Percentiles rank a stretch among this genome's conserved stretches.
Evolutionary conservation across 1,140 invertebrate genomes (phyloP).

Genomic region (Aphelenchoides fujianensis): DNA sequence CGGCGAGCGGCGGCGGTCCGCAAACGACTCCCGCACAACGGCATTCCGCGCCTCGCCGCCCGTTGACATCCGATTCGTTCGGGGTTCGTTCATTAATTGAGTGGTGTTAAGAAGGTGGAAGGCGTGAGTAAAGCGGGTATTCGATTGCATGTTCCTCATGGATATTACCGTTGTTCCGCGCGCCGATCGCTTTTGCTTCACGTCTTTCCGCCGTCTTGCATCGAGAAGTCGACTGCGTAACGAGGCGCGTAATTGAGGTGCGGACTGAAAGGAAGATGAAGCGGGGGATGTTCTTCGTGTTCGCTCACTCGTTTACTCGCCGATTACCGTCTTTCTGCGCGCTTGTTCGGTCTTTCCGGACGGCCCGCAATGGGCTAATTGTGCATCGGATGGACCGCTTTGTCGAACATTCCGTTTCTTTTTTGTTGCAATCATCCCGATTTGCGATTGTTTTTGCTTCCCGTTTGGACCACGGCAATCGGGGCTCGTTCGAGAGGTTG

Average conservation of each 20-base stretch:
- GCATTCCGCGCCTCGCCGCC: too few relatives aligned
- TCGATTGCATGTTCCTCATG: too few relatives aligned
- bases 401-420: constrained; percentile 1
- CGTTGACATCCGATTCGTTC: background rate
- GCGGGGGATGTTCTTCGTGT: background rate
- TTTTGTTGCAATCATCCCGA: too few relatives aligned
- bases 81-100: background rate
- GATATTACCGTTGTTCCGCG: too few relatives aligned
- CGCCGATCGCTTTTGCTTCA: background rate
- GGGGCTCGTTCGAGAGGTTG: too few relatives aligned
- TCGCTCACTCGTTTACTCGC: background rate
- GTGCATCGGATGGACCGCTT: background rate
- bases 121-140: too few relatives aligned
- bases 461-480: background rate
- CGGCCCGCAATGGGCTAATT: background rate
- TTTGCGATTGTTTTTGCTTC: too few relatives aligned
- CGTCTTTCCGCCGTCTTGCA: background rate
- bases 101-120: too few relatives aligned
- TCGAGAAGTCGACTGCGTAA: background rate
- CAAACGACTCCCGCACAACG: too few relatives aligned
- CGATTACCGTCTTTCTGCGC: background rate
- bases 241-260: background rate
- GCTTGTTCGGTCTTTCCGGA: background rate
- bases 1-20: background rate
- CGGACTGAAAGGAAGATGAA: too few relatives aligned